Percentiles rank a stretch among this genome's conserved stretches.
phyloP scores from a whole-genome alignment of 2,888 invertebrate species.

The Chloromyia formosa region DNA sequence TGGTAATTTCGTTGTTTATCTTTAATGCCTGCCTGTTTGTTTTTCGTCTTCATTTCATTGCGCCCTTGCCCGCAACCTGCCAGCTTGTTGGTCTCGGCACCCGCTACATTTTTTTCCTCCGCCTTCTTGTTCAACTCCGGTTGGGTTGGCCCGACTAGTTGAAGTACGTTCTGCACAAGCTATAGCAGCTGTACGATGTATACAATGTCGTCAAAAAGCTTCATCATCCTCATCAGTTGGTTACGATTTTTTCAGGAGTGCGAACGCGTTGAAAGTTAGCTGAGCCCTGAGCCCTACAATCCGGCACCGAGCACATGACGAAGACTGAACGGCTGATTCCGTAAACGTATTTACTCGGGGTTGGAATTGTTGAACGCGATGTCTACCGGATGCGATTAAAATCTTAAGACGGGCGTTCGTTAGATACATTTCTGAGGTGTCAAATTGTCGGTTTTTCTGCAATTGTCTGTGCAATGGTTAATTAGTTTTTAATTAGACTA shows the following conservation, averaged over 20 bases:
- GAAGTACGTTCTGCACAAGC: conserved; percentile 3
- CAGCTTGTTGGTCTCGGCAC: not conserved
- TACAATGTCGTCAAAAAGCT: conserved; percentile 48
- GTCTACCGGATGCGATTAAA: not conserved
- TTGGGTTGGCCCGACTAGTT: not conserved
- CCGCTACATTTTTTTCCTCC: not conserved
- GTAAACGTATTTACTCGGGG: no score
- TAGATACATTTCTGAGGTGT: not conserved
- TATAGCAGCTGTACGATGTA: conserved; percentile 37
- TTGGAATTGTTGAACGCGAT: not conserved
- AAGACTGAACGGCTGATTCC: not conserved
- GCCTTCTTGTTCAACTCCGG: not conserved
- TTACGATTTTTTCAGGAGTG: conserved; percentile 48
- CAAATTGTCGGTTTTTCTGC: not conserved
- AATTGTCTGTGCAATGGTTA: conserved; percentile 19
- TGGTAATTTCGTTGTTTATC: conserved; percentile 7
- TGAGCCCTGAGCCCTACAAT: not conserved
- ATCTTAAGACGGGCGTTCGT: not conserved
- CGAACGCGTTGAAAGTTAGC: conserved; percentile 39
- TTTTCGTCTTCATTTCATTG: conserved; percentile 1
- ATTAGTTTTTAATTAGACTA: conserved; percentile 30
- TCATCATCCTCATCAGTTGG: conserved; percentile 49
- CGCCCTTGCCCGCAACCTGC: not conserved
- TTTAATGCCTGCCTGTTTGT: not conserved
- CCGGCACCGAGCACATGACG: not conserved